Evolutionary conservation across 1,140 invertebrate species (phyloP).

Genomic region (Megalonaias nervosa): DNA sequence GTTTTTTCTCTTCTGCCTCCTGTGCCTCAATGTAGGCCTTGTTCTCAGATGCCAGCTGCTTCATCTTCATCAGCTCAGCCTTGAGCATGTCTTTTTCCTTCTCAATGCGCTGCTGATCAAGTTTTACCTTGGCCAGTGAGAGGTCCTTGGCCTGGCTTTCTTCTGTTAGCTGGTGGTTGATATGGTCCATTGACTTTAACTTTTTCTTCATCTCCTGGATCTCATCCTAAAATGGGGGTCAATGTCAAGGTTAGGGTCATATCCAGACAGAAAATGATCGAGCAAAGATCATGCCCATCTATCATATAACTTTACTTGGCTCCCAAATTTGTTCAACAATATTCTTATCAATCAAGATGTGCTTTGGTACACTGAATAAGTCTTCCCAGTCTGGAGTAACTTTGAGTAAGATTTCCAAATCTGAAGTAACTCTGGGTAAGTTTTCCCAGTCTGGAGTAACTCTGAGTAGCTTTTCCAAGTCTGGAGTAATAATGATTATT

Average conservation of each 20-base stretch:
- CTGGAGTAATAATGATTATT: too few relatives aligned
- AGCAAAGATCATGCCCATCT: too few relatives aligned
- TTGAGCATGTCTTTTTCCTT: constrained; percentile 81
- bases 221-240: constrained; percentile 71
- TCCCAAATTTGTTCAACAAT: too few relatives aligned
- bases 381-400: too few relatives aligned
- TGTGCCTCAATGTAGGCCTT: constrained; percentile 74
- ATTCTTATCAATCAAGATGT: too few relatives aligned
- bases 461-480: too few relatives aligned
- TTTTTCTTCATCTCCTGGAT: constrained; percentile 77
- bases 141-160: constrained; percentile 79
- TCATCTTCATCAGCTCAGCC: constrained; percentile 61
- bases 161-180: constrained; percentile 81
- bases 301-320: too few relatives aligned
- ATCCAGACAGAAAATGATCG: too few relatives aligned
- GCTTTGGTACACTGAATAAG: too few relatives aligned
- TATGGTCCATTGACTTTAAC: constrained; percentile 77
- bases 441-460: too few relatives aligned
- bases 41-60: constrained; percentile 70
- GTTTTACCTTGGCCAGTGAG: constrained; percentile 77
- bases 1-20: constrained; percentile 75
- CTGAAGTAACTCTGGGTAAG: too few relatives aligned
- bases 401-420: too few relatives aligned
- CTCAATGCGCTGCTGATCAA: constrained; percentile 77
- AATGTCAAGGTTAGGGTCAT: constrained; percentile 15